A percentile compares a stretch with the other conserved stretches of the same genome.
phyloP scores from a whole-genome alignment of 2,113 vertebrate species.

The Apteryx owenii region DNA sequence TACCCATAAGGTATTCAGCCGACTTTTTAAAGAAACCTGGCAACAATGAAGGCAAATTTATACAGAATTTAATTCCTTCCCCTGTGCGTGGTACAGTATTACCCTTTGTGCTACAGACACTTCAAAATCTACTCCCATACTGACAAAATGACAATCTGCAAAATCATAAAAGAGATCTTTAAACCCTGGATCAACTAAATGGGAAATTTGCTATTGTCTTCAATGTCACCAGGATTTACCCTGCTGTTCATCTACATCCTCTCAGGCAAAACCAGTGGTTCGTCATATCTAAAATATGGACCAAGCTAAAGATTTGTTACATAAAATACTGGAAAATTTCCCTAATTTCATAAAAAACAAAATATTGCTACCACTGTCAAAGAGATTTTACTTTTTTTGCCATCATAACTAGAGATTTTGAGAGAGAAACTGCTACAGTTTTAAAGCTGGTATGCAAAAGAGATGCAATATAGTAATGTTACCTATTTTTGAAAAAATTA shows the following conservation, averaged over 20 bases:
- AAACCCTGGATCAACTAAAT: neutral
- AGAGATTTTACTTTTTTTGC: neutral
- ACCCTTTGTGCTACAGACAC: neutral
- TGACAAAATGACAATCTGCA: neutral
- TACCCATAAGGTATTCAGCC: neutral
- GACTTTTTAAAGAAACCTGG: neutral
- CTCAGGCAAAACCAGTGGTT: neutral
- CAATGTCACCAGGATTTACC: neutral
- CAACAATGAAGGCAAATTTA: neutral
- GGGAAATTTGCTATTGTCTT: neutral
- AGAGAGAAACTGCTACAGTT: neutral
- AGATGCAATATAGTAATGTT: neutral
- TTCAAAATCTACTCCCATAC: neutral
- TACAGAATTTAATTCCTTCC: neutral
- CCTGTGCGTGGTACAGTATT: neutral
- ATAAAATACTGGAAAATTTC: neutral
- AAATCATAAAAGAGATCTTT: neutral
- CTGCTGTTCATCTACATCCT: neutral
- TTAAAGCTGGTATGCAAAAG: neutral
- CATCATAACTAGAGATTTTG: neutral
- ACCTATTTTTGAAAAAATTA: neutral
- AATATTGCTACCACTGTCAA: neutral
- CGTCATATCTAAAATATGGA: neutral
- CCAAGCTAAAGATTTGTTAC: neutral
- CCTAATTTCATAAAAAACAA: neutral